phyloP scores from a whole-genome alignment of 2,888 invertebrate genomes.

The Achlya flavicornis region DNA sequence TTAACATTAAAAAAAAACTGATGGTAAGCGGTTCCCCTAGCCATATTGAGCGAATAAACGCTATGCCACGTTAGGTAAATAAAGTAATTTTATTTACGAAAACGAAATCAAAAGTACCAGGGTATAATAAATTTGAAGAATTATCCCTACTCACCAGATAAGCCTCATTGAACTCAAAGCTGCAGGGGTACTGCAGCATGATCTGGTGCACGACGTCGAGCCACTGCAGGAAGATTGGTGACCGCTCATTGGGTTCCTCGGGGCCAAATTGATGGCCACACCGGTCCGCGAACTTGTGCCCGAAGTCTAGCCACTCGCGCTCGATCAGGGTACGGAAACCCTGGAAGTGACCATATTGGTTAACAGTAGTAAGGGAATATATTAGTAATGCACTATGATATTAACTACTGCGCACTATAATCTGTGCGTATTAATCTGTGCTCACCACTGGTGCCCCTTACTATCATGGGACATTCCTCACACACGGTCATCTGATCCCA shows the following conservation, averaged over 20 bases:
- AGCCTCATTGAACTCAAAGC: conserved; percentile 97
- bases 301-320: conserved; percentile 98
- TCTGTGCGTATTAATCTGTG: no score
- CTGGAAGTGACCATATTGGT: conserved; percentile 66
- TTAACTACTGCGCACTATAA: no score
- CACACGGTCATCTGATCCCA: no score
- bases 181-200: conserved; percentile 93
- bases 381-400: no score
- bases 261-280: conserved; percentile 92
- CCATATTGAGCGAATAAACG: no score
- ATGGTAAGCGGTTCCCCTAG: no score
- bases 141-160: conserved; percentile 89
- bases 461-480: no score
- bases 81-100: no score
- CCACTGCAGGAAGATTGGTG: conserved; percentile 99
- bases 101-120: no score
- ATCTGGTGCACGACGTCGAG: conserved; percentile 98
- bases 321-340: conserved; percentile 97
- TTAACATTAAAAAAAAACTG: no score
- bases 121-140: not conserved
- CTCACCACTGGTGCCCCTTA: no score
- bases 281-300: conserved; percentile 98
- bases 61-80: no score
- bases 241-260: conserved; percentile 96
- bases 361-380: not conserved